phyloP scores from a whole-genome alignment of 2,888 invertebrate species.

The Drosophila hawaiiensis region DNA sequence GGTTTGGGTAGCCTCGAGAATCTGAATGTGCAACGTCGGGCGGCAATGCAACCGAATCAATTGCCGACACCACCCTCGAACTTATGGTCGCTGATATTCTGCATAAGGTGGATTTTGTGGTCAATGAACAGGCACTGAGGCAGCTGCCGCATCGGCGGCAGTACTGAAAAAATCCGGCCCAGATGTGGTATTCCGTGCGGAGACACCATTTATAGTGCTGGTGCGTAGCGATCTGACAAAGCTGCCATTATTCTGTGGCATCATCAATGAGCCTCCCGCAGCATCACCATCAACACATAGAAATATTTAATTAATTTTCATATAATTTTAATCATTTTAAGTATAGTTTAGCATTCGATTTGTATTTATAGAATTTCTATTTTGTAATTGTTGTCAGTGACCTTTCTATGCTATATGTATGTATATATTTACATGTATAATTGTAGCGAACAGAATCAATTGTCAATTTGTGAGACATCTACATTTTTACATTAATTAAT shows the following conservation, averaged over 20 bases:
- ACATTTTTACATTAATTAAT: background rate
- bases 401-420: background rate
- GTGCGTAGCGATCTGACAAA: slow-evolving; percentile 88
- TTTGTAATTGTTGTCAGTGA: slow-evolving; percentile 6
- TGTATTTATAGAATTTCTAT: slow-evolving; percentile 29
- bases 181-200: slow-evolving; percentile 86
- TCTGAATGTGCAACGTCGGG: slow-evolving; percentile 88
- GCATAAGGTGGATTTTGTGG: slow-evolving; percentile 88
- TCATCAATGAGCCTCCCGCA: slow-evolving; percentile 87
- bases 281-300: slow-evolving; percentile 7
- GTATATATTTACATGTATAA: background rate
- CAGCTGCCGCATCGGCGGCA: slow-evolving; percentile 88
- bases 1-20: slow-evolving; percentile 84
- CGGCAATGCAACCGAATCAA: slow-evolving; percentile 85
- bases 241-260: slow-evolving; percentile 89
- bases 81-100: slow-evolving; percentile 87
- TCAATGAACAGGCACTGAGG: slow-evolving; percentile 89
- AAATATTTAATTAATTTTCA: slow-evolving; percentile 21
- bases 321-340: slow-evolving; percentile 15
- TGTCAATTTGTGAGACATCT: background rate
- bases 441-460: background rate
- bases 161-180: slow-evolving; percentile 87
- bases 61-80: slow-evolving; percentile 53
- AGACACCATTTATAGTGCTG: slow-evolving; percentile 89
- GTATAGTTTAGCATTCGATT: slow-evolving; percentile 18